A percentile compares a stretch with the other conserved stretches of the same genome.
These are phyloP conservation scores for Drosophila colorata DNA, from an alignment of 2,888 invertebrate species.

Conservation along the genomic window DNA sequence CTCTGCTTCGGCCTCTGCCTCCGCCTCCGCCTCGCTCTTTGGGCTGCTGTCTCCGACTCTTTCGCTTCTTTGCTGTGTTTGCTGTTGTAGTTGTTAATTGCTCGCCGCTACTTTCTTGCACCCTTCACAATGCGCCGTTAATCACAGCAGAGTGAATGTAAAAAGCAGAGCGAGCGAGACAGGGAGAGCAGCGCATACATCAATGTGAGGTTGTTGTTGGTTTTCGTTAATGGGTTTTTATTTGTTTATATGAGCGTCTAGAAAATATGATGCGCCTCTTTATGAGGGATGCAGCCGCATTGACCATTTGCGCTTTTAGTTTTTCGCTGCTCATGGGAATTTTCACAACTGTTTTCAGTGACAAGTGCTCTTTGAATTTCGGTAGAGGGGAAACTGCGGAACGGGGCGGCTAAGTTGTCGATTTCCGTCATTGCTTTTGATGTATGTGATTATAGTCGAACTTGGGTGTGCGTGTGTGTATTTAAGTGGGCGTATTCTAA, in stretches of 20 bases:
- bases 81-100: conserved; percentile 77
- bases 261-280: conserved; percentile 61
- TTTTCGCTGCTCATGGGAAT: conserved; percentile 64
- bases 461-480: conserved; percentile 24
- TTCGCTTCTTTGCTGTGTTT: conserved; percentile 48
- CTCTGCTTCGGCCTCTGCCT: not conserved
- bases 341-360: conserved; percentile 70
- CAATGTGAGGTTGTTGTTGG: conserved; percentile 66
- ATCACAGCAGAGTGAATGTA: conserved; percentile 46
- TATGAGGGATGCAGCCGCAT: conserved; percentile 47
- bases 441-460: conserved; percentile 36
- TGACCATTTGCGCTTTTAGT: conserved; percentile 46
- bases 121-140: conserved; percentile 60
- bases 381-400: not conserved
- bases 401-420: conserved; percentile 10
- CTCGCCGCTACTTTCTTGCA: conserved; percentile 77
- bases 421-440: conserved; percentile 37
- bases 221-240: conserved; percentile 76
- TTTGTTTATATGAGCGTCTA: conserved; percentile 70
- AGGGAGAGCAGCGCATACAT: conserved; percentile 44
- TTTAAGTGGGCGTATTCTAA: conserved; percentile 56
- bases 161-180: conserved; percentile 8
- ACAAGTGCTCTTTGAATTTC: conserved; percentile 63
- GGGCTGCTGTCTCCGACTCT: conserved; percentile 13
- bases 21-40: conserved; percentile 8